Evolutionary conservation across 2,888 invertebrate genomes (phyloP), one percentile per base, ranked within the genome.

Genomic region (Cheilosia pagana): DNA sequence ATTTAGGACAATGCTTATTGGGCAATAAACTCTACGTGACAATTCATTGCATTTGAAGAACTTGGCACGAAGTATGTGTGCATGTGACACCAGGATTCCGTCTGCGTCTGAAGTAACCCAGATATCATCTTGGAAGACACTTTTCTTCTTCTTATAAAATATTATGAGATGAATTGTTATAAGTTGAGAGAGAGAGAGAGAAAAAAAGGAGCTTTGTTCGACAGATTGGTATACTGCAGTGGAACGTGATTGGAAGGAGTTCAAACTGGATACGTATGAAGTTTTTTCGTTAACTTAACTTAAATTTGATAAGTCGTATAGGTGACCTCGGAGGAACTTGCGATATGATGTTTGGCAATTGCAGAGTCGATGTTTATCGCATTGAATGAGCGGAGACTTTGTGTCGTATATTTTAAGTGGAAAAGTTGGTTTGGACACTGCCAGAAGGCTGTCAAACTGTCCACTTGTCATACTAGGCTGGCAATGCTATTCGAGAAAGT

Each of bases 11-110:
- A 75, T 65, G 81, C 85, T 85, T 85, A 85, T 85, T 85, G 85
- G 85, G 85, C 85, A 85, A 85, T 85, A 85, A 85, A 85, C 85
- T 85, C 75, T 75, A 85, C 81, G 85, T 85, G 85, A 85, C 85
- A 81, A 71, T 55, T 81, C 71, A 70, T 81, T 81, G 75, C 75
- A 81, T 85, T 78, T 78, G 63, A 75, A 39, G 75, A 28, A 65
- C 70, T 85, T 85, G 85, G 85, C 85, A 76, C 72, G 35, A 48
- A 63, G 57, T 74, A 57, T 74, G 70, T 74, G 70, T 83, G 83
- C 79, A 70, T 70, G 72, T 78, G 83, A 78, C 82, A 83, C 74
- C 72, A 28, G 28, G 28, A 28, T 8, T 8, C 28, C 28, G 28
- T 28, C 28, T 28, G 28, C 60, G 2, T 7, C 12, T 21, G n/a